A percentile compares a stretch with the other conserved stretches of the same genome.
Evolutionary conservation across 2,888 invertebrate species (phyloP).

Genomic region (Nomada lathburiana): DNA sequence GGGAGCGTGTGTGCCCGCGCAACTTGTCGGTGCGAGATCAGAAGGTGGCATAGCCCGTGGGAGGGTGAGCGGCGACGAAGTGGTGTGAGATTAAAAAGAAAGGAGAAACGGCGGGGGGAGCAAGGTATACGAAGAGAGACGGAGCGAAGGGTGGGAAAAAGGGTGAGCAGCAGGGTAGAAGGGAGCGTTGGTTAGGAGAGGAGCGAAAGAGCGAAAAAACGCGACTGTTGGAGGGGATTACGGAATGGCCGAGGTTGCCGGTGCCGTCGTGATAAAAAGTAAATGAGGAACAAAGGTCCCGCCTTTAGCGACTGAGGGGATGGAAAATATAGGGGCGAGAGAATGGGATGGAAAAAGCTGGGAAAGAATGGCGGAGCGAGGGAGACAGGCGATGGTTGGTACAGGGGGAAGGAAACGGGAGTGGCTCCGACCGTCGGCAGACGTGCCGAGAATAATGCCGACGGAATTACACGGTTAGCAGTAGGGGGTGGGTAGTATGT

Average conservation of each 20-base stretch:
- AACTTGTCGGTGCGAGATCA: conserved; percentile 66
- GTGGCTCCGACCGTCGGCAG: conserved; percentile 77
- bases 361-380: conserved; percentile 22
- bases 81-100: conserved; percentile 55
- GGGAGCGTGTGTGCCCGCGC: conserved; percentile 66
- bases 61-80: conserved; percentile 58
- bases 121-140: not conserved
- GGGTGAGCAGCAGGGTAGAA: conserved; percentile 41
- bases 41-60: conserved; percentile 37
- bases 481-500: conserved; percentile 61
- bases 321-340: conserved; percentile 67
- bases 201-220: conserved; percentile 40
- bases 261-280: conserved; percentile 81
- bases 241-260: conserved; percentile 73
- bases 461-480: conserved; percentile 81
- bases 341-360: conserved; percentile 26
- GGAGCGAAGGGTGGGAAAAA: conserved; percentile 37
- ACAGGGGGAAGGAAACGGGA: conserved; percentile 53
- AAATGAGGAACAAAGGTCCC: conserved; percentile 83
- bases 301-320: conserved; percentile 65
- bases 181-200: conserved; percentile 50
- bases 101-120: not conserved
- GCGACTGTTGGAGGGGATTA: conserved; percentile 54
- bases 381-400: conserved; percentile 26
- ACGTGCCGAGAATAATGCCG: conserved; percentile 84